Evolutionary conservation across 1,140 invertebrate genomes (phyloP), one percentile per base, ranked within the genome.

Genomic region (Danaus plexippus): DNA sequence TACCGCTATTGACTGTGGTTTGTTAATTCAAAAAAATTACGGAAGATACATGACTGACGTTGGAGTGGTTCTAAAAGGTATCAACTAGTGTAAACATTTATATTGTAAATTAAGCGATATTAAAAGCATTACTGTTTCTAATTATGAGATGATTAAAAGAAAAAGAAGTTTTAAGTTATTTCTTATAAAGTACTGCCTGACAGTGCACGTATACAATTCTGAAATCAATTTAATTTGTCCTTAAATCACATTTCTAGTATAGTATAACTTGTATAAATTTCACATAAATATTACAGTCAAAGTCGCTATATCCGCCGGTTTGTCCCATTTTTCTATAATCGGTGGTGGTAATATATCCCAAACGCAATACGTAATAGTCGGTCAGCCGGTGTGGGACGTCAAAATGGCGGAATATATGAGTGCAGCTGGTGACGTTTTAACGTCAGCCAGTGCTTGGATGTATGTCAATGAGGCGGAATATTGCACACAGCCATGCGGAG

Each of bases 21-120:
- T 92, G 5, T 75, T 89, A 52, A 91, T 92, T 62, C 91, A 92
- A 59, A 90, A 90, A 65, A 89, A 90, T 57, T 89, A 90, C 66
- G 90, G 90, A 0, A 86, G 78, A 9, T 90, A 88, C 51, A 73
- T 86, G 43, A 91, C 90, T 9, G 90, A 92, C 42, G 85, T 91
- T 43, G 89, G 89, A 9, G 84, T 92, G 11, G 74, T 87, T 43
- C 70, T 91, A 9, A 89, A 83, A 85, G 88, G 89, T 90, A 54
- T 6, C 51, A 52, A 42, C 12, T 49, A 11, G 11, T 7, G 11
- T 13, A 51, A 42, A 43, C n/a, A n/a, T 54, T 42, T 41, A 43
- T 40, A 46, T 9, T 32, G 22, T 32, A 7, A 5, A 32, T 32
- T 32, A 32, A 32, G 5, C 22, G 7, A 3, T 32, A 32, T 32